Percentiles rank a stretch among this genome's conserved stretches.
Conservation (phyloP, 2,113 vertebrate species). For the Sebastes schlegelii region DNA sequence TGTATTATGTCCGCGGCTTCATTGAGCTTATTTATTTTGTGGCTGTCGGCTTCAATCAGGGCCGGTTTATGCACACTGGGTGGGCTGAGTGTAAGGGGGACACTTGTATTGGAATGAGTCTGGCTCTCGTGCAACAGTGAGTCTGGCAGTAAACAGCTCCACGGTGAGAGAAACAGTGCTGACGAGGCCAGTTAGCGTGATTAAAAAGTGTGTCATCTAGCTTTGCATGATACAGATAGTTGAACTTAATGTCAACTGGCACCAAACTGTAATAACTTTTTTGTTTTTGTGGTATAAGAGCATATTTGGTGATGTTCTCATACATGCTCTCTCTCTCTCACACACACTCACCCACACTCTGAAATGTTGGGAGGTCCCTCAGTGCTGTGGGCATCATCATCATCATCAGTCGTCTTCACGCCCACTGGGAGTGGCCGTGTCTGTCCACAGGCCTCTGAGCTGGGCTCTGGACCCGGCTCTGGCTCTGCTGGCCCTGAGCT, state of each 20-base stretch:
- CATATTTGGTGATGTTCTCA: slow-evolving; percentile 27
- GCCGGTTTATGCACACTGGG: slow-evolving; percentile 57
- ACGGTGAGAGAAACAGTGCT: slow-evolving; percentile 3
- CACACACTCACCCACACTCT: slow-evolving; percentile 89
- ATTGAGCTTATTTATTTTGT: slow-evolving; percentile 81
- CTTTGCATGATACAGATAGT: slow-evolving; percentile 8
- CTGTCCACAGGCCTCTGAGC: slow-evolving; percentile 87
- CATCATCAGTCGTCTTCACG: slow-evolving; percentile 87
- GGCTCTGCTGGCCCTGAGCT: slow-evolving; percentile 83
- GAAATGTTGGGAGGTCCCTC: slow-evolving; percentile 89
- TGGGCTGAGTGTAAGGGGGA: slow-evolving; percentile 4
- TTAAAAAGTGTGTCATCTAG: slow-evolving; percentile 23
- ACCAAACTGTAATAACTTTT: slow-evolving; percentile 8
- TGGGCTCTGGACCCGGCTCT: slow-evolving; percentile 58
- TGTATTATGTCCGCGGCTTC: slow-evolving; percentile 77
- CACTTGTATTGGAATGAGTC: slow-evolving; percentile 31
- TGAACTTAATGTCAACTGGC: slow-evolving; percentile 9
- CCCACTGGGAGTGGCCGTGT: slow-evolving; percentile 87
- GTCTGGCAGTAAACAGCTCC: slow-evolving; percentile 18
- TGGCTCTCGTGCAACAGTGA: slow-evolving; percentile 5
- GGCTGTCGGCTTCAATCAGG: slow-evolving; percentile 76
- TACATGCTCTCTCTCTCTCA: slow-evolving; percentile 8
- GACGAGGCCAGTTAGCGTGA: slow-evolving; percentile 4
- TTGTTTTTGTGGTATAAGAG: background rate
- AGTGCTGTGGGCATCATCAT: slow-evolving; percentile 85